Evolutionary conservation across 2,888 invertebrate species (phyloP).

Genomic region (Lomographa bimaculata): DNA sequence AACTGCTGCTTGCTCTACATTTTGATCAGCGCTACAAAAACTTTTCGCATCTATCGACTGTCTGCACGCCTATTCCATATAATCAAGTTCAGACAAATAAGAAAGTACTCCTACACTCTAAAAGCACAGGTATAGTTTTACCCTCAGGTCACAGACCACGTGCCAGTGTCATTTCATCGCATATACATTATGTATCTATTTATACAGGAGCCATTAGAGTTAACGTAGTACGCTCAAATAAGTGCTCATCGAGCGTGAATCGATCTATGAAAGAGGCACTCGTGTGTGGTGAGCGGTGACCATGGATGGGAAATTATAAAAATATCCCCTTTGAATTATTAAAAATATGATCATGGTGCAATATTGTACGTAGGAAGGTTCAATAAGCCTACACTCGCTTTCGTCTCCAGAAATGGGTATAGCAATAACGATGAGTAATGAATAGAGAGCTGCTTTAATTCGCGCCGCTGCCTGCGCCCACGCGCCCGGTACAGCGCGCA

Average conservation of each 20-base stretch:
- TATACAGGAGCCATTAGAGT: conserved; percentile 39
- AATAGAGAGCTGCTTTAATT: conserved; percentile 82
- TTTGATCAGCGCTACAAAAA: conserved; percentile 22
- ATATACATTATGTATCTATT: conserved; percentile 20
- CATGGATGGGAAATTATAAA: conserved; percentile 55
- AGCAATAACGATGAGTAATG: conserved; percentile 83
- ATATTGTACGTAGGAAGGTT: conserved; percentile 45
- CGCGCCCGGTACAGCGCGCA: conserved; percentile 72
- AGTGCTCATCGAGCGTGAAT: conserved; percentile 62
- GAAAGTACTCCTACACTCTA: not conserved
- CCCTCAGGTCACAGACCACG: conserved; percentile 3
- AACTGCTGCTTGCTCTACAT: conserved; percentile 29
- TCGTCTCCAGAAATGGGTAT: conserved; percentile 77
- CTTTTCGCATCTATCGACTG: conserved; percentile 7
- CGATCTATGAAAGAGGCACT: conserved; percentile 55
- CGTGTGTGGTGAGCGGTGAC: conserved; percentile 52
- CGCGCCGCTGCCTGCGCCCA: conserved; percentile 72
- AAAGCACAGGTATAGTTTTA: conserved; percentile 1
- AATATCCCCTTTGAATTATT: conserved; percentile 53
- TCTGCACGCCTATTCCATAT: not conserved
- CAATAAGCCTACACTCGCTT: conserved; percentile 75
- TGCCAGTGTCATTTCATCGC: conserved; percentile 9
- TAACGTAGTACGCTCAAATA: conserved; percentile 57
- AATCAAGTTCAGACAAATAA: too few relatives aligned
- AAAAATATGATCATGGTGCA: conserved; percentile 50